phyloP scores from a whole-genome alignment of 2,113 vertebrate genomes.

The Osmerus mordax region DNA sequence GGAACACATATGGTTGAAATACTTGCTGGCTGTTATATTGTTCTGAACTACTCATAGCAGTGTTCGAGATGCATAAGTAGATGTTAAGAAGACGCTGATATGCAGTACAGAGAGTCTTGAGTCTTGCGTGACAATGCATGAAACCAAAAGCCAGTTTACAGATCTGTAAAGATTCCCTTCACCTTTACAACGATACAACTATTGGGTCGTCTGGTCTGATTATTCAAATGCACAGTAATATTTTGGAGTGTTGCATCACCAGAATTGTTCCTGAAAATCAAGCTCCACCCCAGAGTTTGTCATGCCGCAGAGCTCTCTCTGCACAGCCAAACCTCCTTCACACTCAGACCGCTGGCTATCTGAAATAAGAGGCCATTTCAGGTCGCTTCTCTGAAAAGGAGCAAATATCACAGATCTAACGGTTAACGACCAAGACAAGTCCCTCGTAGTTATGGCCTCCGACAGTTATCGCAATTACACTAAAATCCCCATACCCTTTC shows the following conservation, averaged over 20 bases:
- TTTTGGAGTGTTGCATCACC: not conserved
- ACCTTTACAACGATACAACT: not conserved
- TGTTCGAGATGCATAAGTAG: no score
- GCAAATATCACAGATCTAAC: constrained; percentile 23
- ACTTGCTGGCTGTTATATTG: no score
- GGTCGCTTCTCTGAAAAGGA: constrained; percentile 11
- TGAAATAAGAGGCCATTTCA: constrained; percentile 14
- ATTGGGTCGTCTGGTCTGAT: not conserved
- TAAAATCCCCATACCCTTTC: not conserved
- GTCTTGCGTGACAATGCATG: not conserved
- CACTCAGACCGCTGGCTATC: constrained; percentile 12
- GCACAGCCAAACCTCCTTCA: not conserved
- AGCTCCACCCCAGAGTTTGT: not conserved
- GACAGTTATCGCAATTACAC: constrained; percentile 5
- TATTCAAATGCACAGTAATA: not conserved
- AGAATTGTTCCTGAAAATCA: not conserved
- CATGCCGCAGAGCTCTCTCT: not conserved
- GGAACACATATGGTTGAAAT: no score
- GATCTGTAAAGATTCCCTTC: no score
- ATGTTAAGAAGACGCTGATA: not conserved
- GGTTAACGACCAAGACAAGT: not conserved
- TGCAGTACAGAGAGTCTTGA: not conserved
- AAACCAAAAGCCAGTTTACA: not conserved
- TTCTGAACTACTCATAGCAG: no score
- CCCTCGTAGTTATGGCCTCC: not conserved